Conservation (phyloP, 2,113 vertebrate species). For the Odocoileus hemionus region DNA sequence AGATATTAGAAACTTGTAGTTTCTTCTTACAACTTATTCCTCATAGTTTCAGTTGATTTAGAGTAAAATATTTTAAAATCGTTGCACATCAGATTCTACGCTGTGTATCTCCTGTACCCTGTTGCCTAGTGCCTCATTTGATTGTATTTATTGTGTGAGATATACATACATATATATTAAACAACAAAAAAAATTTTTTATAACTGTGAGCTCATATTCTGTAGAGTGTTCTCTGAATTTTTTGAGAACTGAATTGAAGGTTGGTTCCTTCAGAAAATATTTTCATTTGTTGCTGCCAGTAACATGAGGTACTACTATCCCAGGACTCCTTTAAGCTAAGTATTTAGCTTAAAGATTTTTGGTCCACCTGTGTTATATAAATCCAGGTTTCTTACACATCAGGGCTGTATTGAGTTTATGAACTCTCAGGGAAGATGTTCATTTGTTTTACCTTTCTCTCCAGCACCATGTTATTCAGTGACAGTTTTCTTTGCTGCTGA, state of each 20-base stretch:
- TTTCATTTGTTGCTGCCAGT: background rate
- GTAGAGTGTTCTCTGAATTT: background rate
- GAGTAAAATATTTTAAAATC: background rate
- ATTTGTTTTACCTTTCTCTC: background rate
- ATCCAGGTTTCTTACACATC: background rate
- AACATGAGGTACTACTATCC: rapidly evolving
- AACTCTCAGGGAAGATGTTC: background rate
- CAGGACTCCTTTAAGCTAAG: background rate
- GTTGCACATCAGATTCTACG: rapidly evolving
- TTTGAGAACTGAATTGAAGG: background rate
- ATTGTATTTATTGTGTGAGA: background rate
- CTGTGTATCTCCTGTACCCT: background rate
- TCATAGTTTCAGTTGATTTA: background rate
- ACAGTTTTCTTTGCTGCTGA: background rate
- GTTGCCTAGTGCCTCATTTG: background rate
- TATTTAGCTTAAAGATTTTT: background rate
- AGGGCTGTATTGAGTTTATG: background rate
- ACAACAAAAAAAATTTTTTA: background rate
- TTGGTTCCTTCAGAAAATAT: background rate
- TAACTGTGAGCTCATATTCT: background rate
- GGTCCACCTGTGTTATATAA: background rate
- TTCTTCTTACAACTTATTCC: background rate
- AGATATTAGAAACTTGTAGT: background rate
- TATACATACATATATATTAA: background rate
- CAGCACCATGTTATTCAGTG: background rate